These are phyloP conservation scores for Microplitis manilae DNA, from an alignment of 2,888 invertebrate species.

Conservation along the genomic window DNA sequence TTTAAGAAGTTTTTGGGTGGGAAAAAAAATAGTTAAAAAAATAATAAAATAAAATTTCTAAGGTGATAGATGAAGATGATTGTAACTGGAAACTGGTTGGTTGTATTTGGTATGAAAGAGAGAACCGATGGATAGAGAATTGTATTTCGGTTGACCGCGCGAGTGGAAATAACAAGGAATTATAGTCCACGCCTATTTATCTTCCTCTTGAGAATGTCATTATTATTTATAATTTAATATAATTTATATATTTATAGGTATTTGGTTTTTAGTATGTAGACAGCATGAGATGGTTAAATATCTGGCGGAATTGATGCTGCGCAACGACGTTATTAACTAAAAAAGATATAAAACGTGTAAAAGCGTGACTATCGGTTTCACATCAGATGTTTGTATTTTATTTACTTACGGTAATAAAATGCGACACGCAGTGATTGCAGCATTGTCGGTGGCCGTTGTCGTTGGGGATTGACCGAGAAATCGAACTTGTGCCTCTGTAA, in stretches of 20 bases:
- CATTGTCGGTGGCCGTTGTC: constrained; percentile 28
- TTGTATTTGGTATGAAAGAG: background rate
- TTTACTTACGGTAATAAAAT: constrained; percentile 33
- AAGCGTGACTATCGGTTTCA: constrained; percentile 19
- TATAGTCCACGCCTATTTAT: constrained; percentile 21
- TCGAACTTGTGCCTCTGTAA: constrained; percentile 20
- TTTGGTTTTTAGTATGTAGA: no score
- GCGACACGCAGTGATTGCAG: constrained; percentile 33
- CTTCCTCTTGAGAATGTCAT: constrained; percentile 17
- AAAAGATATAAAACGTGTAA: constrained; percentile 17
- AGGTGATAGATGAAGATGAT: constrained; percentile 30
- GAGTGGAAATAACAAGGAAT: constrained; percentile 17
- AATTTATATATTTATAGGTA: background rate
- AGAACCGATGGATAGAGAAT: background rate
- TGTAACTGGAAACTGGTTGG: constrained; percentile 28
- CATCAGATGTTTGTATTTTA: constrained; percentile 35
- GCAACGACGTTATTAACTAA: constrained; percentile 12
- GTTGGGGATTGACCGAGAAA: constrained; percentile 30
- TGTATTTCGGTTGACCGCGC: constrained; percentile 5
- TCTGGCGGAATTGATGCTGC: background rate
- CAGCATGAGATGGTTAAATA: background rate
- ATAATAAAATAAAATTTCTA: constrained; percentile 10
- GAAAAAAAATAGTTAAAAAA: constrained; percentile 5
- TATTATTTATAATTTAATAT: background rate
- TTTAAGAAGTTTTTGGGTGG: constrained; percentile 9